Evolutionary conservation across 2,113 vertebrate species (phyloP).

Genomic region (Arenaria interpres): DNA sequence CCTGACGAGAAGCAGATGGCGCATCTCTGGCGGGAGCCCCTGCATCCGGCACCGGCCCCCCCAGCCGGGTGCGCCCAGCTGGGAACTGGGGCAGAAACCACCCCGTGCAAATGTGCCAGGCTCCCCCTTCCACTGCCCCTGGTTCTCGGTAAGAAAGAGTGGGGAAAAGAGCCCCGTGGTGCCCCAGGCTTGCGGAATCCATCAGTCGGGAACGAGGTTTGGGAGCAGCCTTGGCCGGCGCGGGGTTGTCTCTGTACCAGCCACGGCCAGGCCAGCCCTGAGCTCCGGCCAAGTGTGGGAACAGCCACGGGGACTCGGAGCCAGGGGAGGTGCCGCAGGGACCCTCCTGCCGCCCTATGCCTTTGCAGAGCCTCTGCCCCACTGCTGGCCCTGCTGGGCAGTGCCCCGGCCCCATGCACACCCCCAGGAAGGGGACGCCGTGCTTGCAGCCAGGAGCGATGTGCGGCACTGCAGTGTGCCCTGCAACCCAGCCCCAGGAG

Average conservation of each 20-base stretch:
- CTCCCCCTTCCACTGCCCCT: accelerated
- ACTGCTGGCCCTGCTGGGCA: not conserved
- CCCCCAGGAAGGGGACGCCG: no score
- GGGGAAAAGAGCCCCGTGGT: not conserved
- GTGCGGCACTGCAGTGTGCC: accelerated
- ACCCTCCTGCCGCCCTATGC: not conserved
- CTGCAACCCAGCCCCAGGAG: not conserved
- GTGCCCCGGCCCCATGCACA: accelerated
- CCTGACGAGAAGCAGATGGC: constrained; percentile 76
- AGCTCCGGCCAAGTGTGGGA: not conserved
- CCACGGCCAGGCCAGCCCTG: not conserved
- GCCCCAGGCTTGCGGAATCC: not conserved
- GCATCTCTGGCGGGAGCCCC: constrained; percentile 12
- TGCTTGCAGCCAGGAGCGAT: accelerated
- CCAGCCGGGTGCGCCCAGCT: not conserved
- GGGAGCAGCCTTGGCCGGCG: not conserved
- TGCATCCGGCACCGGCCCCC: constrained; percentile 22
- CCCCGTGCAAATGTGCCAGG: accelerated
- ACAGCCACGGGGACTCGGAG: not conserved
- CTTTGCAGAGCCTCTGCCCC: not conserved
- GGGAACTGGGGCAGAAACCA: not conserved
- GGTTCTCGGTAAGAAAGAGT: not conserved
- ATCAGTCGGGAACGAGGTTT: not conserved
- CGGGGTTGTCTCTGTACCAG: not conserved
- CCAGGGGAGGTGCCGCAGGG: not conserved